Conservation (phyloP, 1,140 invertebrate genomes). For the Aphelinus certus region DNA sequence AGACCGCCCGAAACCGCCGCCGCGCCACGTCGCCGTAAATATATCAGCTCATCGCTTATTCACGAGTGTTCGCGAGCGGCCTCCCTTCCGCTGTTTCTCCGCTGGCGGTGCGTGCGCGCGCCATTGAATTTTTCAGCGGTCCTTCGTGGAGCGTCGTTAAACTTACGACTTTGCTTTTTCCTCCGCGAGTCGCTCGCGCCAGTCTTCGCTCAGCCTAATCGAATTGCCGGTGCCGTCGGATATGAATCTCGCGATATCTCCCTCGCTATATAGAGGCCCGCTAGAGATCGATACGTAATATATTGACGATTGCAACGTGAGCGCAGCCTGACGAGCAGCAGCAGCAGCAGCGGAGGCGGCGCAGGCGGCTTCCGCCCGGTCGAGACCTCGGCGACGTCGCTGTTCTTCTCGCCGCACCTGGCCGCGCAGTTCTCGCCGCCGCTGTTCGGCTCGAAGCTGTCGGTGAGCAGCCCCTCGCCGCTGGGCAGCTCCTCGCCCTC, state of each 20-base stretch:
- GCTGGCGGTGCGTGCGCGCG: conserved; percentile 23
- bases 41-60: conserved; percentile 65
- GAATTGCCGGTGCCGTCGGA: background rate
- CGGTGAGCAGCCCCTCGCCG: conserved; percentile 52
- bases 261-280: too few relatives aligned
- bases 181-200: conserved; percentile 8
- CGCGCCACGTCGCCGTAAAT: conserved; percentile 56
- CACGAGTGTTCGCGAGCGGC: conserved; percentile 51
- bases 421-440: conserved; percentile 82
- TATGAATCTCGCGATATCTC: conserved; percentile 3
- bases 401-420: conserved; percentile 85
- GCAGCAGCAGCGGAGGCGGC: conserved; percentile 64
- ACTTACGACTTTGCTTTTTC: conserved; percentile 33
- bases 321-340: background rate
- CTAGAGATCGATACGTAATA: too few relatives aligned
- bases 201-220: conserved; percentile 12
- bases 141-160: conserved; percentile 54
- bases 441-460: conserved; percentile 71
- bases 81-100: conserved; percentile 29
- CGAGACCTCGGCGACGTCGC: conserved; percentile 67
- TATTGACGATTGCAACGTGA: too few relatives aligned
- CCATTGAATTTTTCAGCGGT: conserved; percentile 54
- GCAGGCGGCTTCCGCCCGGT: conserved; percentile 71
- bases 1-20: conserved; percentile 54
- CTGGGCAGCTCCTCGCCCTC: conserved; percentile 57